phyloP scores from a whole-genome alignment of 2,888 invertebrate species.

The Sphaerophoria rueppellii region DNA sequence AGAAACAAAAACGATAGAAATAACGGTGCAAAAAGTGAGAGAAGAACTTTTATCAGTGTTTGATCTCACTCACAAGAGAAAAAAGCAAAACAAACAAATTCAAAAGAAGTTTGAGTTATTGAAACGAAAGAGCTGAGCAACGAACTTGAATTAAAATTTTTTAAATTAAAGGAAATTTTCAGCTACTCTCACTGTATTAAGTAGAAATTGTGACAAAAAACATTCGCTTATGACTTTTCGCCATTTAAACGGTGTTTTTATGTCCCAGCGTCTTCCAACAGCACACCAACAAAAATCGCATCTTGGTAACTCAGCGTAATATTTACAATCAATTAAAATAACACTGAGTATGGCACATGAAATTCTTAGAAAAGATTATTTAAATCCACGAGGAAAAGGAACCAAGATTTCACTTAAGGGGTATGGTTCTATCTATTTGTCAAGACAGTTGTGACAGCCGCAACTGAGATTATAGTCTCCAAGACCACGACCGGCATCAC shows the following conservation, averaged over 20 bases:
- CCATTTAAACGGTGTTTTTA: constrained; percentile 2
- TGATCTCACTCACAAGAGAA: not conserved
- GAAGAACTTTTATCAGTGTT: not conserved
- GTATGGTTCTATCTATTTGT: constrained; percentile 67
- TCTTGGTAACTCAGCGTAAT: constrained; percentile 45
- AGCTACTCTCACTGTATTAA: not conserved
- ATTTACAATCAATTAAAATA: constrained; percentile 56
- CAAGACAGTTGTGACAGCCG: constrained; percentile 67
- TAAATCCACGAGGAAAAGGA: constrained; percentile 39
- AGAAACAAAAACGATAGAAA: constrained; percentile 3
- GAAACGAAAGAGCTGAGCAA: constrained; percentile 51
- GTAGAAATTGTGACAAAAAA: not conserved
- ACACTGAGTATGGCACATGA: constrained; percentile 18
- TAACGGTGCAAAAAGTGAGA: not conserved
- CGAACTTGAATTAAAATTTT: constrained; percentile 21
- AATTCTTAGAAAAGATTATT: constrained; percentile 5
- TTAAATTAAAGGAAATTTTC: not conserved
- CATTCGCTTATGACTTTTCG: constrained; percentile 42
- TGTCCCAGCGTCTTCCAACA: not conserved
- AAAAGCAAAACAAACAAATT: not conserved
- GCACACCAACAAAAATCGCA: not conserved
- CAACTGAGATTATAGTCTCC: constrained; percentile 49
- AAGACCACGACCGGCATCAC: not conserved
- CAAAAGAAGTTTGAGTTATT: not conserved
- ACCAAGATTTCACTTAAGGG: constrained; percentile 60